These are phyloP conservation scores for Macrosteles quadrilineatus DNA, from an alignment of 1,140 invertebrate species.

Conservation along the genomic window DNA sequence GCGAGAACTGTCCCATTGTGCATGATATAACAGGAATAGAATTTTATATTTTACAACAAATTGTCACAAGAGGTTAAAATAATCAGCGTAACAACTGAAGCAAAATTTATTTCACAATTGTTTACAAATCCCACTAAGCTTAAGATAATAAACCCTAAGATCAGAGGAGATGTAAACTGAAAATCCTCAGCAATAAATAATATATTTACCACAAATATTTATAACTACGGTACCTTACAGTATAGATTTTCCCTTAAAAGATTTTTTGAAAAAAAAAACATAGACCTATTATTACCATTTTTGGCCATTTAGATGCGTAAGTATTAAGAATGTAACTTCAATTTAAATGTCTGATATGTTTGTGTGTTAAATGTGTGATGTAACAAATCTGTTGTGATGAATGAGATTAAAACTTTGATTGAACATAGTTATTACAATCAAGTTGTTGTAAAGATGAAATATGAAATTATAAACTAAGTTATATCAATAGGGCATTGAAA, in stretches of 20 bases:
- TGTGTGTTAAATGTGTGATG: too few relatives aligned
- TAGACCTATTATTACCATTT: background rate
- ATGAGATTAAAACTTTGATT: too few relatives aligned
- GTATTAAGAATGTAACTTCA: background rate
- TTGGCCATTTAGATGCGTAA: background rate
- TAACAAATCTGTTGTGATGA: too few relatives aligned
- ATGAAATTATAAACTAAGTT: too few relatives aligned
- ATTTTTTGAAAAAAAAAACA: background rate
- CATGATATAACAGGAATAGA: too few relatives aligned
- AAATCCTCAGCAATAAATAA: background rate
- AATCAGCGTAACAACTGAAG: too few relatives aligned
- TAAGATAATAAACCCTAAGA: slow-evolving; percentile 25
- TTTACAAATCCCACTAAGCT: slow-evolving; percentile 34
- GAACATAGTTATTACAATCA: too few relatives aligned
- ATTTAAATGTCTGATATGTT: background rate
- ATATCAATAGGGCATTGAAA: too few relatives aligned
- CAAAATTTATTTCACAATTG: background rate
- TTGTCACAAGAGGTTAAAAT: too few relatives aligned
- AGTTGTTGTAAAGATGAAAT: too few relatives aligned
- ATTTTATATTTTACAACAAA: too few relatives aligned
- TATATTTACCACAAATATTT: background rate
- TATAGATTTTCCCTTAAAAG: background rate
- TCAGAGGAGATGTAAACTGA: slow-evolving; percentile 17
- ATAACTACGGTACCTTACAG: background rate
- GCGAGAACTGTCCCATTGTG: too few relatives aligned